Evolutionary conservation across 1,140 invertebrate genomes (phyloP).

Genomic region (Cyphomyrmex costatus): DNA sequence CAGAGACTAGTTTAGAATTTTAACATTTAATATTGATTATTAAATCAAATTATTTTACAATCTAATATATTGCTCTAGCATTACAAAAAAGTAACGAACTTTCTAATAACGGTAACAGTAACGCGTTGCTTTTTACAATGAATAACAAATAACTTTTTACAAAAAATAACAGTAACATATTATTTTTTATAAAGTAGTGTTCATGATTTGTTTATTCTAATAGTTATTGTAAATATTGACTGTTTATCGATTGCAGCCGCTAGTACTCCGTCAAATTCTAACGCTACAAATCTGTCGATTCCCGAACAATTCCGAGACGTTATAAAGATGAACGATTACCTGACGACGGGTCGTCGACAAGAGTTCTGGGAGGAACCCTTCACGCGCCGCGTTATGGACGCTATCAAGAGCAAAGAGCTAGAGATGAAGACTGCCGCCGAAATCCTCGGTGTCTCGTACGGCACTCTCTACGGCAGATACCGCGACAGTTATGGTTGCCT

Average conservation of each 20-base stretch:
- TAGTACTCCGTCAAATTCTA: conserved; percentile 82
- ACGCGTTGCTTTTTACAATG: too few relatives aligned
- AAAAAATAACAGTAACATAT: too few relatives aligned
- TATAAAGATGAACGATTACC: conserved; percentile 95
- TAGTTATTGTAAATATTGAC: conserved; percentile 12
- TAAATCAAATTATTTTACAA: too few relatives aligned
- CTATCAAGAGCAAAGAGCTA: conserved; percentile 95
- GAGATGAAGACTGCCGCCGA: conserved; percentile 98
- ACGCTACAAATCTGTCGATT: conserved; percentile 83
- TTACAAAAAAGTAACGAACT: too few relatives aligned
- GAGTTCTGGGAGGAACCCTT: conserved; percentile 97
- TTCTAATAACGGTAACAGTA: too few relatives aligned
- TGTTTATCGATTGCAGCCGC: conserved; percentile 71
- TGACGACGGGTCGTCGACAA: conserved; percentile 93
- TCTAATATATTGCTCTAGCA: too few relatives aligned
- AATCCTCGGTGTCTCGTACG: conserved; percentile 95
- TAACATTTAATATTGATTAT: too few relatives aligned
- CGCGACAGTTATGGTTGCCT: conserved; percentile 95
- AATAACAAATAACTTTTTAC: too few relatives aligned
- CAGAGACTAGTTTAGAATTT: too few relatives aligned
- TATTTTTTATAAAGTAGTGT: too few relatives aligned
- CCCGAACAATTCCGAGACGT: conserved; percentile 91
- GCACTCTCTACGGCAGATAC: conserved; percentile 95
- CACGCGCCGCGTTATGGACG: conserved; percentile 94
- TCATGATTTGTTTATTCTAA: background rate